Evolutionary conservation across 2,113 vertebrate species (phyloP).

Genomic region (Mesocricetus auratus): DNA sequence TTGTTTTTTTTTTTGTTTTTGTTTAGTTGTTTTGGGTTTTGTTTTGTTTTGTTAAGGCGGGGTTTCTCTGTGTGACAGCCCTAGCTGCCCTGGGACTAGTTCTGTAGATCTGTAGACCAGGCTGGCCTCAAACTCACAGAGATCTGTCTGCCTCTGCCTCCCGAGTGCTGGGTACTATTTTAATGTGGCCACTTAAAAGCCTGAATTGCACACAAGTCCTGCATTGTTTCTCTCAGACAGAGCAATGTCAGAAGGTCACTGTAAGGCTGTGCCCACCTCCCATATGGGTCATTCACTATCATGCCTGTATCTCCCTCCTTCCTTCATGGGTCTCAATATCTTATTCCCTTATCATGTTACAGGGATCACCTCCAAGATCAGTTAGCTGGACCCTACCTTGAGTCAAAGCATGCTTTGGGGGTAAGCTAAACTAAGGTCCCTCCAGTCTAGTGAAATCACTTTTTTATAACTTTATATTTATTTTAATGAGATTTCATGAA

Average conservation of each 20-base stretch:
- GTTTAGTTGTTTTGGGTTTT: too few species aligned
- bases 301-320: neutral
- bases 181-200: neutral
- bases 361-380: conserved; percentile 1
- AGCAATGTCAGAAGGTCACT: neutral
- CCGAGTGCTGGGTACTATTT: neutral
- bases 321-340: neutral
- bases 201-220: neutral
- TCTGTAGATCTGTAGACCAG: too few species aligned
- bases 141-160: too few species aligned
- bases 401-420: neutral
- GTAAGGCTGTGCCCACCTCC: neutral
- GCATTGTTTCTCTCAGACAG: neutral
- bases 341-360: neutral
- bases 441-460: neutral
- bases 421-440: neutral
- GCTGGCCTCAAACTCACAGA: too few species aligned
- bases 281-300: neutral
- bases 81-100: too few species aligned
- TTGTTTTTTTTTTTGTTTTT: too few species aligned
- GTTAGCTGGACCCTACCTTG: neutral
- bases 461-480: neutral
- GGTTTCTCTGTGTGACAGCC: too few species aligned
- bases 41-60: too few species aligned
- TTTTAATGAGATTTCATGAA: conserved; percentile 10